A percentile compares a stretch with the other conserved stretches of the same genome.
Evolutionary conservation across 2,797 vertebrate genomes (phyloP).

Genomic region (Hylomyscus alleni): DNA sequence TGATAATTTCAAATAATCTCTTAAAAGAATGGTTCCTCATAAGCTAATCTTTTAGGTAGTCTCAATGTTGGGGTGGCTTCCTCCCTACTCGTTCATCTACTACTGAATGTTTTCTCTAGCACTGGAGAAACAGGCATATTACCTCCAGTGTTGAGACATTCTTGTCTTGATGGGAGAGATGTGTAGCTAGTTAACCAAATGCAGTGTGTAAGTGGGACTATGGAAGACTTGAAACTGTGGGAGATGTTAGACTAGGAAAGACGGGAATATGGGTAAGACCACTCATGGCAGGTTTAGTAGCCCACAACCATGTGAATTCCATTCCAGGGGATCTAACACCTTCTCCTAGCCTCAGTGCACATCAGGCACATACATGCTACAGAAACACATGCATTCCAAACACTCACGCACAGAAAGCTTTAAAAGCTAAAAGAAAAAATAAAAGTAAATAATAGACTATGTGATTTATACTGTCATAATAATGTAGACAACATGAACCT

Average conservation of each 20-base stretch:
- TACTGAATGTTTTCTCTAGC: slow-evolving; percentile 43
- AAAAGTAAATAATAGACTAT: slow-evolving; percentile 53
- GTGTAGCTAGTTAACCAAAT: slow-evolving; percentile 20
- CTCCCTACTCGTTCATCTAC: slow-evolving; percentile 34
- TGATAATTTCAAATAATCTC: slow-evolving; percentile 43
- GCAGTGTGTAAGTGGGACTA: not conserved
- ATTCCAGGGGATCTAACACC: not conserved
- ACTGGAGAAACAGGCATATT: slow-evolving; percentile 17
- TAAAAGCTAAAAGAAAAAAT: not conserved
- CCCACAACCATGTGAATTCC: not conserved
- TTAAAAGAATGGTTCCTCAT: slow-evolving; percentile 30
- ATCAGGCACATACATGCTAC: not conserved
- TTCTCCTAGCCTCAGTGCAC: not conserved
- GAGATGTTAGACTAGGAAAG: not conserved
- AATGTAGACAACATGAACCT: slow-evolving; percentile 69
- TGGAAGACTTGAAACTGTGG: not conserved
- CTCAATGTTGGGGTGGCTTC: not conserved
- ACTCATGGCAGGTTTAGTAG: slow-evolving; percentile 47
- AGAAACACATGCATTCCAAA: not conserved
- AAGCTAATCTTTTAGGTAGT: not conserved
- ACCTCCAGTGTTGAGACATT: not conserved
- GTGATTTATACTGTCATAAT: slow-evolving; percentile 56
- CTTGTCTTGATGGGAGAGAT: not conserved
- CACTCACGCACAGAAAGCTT: not conserved
- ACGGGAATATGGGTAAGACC: not conserved